phyloP scores from a whole-genome alignment of 2,888 invertebrate genomes.

The Hirtodrosophila confusa region DNA sequence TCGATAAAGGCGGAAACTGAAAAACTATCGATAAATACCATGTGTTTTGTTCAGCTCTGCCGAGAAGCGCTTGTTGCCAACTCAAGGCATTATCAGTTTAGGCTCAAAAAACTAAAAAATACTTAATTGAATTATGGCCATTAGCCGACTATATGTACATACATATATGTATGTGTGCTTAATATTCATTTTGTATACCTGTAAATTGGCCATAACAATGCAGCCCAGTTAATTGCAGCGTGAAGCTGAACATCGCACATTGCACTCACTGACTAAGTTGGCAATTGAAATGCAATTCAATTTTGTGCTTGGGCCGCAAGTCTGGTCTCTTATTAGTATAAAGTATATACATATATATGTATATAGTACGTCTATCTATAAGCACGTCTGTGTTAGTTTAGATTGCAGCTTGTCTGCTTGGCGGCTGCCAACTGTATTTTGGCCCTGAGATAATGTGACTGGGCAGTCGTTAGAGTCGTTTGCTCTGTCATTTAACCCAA shows the following conservation, averaged over 20 bases:
- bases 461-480: slow-evolving; percentile 24
- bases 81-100: no score
- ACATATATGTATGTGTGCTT: neutral
- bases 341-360: neutral
- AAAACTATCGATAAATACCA: no score
- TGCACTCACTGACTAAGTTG: slow-evolving; percentile 31
- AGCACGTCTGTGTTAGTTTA: neutral
- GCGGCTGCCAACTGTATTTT: slow-evolving; percentile 16
- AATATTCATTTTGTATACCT: neutral
- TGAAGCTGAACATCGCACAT: slow-evolving; percentile 44
- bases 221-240: slow-evolving; percentile 61
- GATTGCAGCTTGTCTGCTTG: slow-evolving; percentile 18
- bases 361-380: no score
- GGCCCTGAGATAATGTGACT: slow-evolving; percentile 65
- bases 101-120: neutral
- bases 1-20: no score
- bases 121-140: neutral
- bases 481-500: slow-evolving; percentile 28
- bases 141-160: neutral
- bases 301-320: slow-evolving; percentile 34
- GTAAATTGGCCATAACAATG: slow-evolving; percentile 17
- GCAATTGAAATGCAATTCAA: slow-evolving; percentile 27
- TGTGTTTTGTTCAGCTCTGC: no score
- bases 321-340: no score
- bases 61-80: no score